phyloP scores from a whole-genome alignment of 2,888 invertebrate species.

The Archaeoteleia sp. region DNA sequence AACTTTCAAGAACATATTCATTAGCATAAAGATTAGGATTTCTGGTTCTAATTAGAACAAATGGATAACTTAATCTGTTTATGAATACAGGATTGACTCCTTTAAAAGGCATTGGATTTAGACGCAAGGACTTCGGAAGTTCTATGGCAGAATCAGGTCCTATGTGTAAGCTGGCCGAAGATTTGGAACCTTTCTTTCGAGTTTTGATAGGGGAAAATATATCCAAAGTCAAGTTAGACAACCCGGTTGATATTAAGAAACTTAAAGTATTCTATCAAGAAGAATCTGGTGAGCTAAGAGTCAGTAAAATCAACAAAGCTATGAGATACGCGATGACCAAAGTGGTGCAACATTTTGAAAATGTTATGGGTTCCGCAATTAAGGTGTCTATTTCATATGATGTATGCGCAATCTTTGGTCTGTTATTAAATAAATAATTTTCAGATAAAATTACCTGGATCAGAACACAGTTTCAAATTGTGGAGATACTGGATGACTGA shows the following conservation, averaged over 20 bases:
- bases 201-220: constrained; percentile 78
- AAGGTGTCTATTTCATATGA: constrained; percentile 66
- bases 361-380: constrained; percentile 67
- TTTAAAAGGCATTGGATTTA: constrained; percentile 79
- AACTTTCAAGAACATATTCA: too few species aligned
- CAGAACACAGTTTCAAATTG: constrained; percentile 79
- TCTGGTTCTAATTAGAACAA: too few species aligned
- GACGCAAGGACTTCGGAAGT: constrained; percentile 78
- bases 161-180: constrained; percentile 84
- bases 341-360: constrained; percentile 74
- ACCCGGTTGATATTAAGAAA: constrained; percentile 79
- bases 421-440: constrained; percentile 32
- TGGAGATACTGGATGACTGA: constrained; percentile 87
- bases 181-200: constrained; percentile 86
- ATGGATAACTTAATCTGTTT: too few species aligned
- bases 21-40: too few species aligned
- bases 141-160: constrained; percentile 92
- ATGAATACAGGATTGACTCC: constrained; percentile 83
- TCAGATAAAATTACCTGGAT: constrained; percentile 72
- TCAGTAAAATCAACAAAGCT: constrained; percentile 83
- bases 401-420: constrained; percentile 1
- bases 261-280: constrained; percentile 87
- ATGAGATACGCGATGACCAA: constrained; percentile 80
- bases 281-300: constrained; percentile 82
- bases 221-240: constrained; percentile 78